Evolutionary conservation across 1,140 invertebrate genomes (phyloP).

Genomic region (Stegodyphus dumicola): DNA sequence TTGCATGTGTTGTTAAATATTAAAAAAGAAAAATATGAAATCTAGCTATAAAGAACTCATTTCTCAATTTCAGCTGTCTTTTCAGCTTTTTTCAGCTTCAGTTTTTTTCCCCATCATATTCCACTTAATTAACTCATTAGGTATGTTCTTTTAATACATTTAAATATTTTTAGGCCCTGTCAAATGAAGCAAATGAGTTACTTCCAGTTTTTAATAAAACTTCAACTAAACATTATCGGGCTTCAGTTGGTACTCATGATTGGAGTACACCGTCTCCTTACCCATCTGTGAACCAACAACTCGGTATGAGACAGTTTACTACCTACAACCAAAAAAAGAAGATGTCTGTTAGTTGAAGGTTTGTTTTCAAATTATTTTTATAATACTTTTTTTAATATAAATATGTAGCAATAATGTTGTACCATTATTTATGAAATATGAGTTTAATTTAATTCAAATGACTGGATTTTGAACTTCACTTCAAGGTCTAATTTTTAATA

Average conservation of each 20-base stretch:
- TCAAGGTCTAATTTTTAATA: too few species aligned
- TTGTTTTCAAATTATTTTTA: background rate
- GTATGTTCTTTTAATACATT: background rate
- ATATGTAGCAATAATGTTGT: too few species aligned
- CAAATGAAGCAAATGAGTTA: slow-evolving; percentile 94
- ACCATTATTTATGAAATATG: too few species aligned
- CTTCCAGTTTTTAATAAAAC: slow-evolving; percentile 97
- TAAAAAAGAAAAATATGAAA: too few species aligned
- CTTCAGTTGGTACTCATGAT: slow-evolving; percentile 83
- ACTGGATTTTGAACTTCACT: too few species aligned
- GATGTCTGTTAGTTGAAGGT: slow-evolving; percentile 50
- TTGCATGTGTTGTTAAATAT: too few species aligned
- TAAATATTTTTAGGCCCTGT: slow-evolving; percentile 77
- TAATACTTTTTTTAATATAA: background rate
- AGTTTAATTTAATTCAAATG: too few species aligned
- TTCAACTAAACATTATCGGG: slow-evolving; percentile 87
- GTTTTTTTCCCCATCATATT: too few species aligned
- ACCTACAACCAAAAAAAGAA: slow-evolving; percentile 20
- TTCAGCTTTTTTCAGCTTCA: too few species aligned
- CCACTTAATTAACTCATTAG: too few species aligned
- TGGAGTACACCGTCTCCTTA: slow-evolving; percentile 73
- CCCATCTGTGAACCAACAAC: background rate
- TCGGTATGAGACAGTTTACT: slow-evolving; percentile 45
- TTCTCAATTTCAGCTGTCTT: too few species aligned
- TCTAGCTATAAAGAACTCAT: too few species aligned